Percentiles rank a stretch among this genome's conserved stretches.
Conservation (phyloP, 2,888 invertebrate species). For the Alloscopus bannaensis region DNA sequence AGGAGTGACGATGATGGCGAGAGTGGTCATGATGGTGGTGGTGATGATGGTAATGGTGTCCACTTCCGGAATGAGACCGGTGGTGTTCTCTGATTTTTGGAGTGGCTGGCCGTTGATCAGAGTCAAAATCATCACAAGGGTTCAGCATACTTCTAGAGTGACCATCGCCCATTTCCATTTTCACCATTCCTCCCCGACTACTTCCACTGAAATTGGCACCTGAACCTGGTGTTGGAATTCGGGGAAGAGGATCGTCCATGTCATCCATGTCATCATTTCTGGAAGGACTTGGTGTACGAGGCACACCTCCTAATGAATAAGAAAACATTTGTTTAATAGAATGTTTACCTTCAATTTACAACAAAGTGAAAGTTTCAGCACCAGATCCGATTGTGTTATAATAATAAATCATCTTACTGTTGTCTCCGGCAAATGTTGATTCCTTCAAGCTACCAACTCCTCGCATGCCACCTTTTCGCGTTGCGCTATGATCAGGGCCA, state of each 20-base stretch:
- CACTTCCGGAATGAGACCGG: conserved; percentile 39
- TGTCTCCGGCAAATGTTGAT: conserved; percentile 38
- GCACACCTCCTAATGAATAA: conserved; percentile 62
- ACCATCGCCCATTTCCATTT: conserved; percentile 55
- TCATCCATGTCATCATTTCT: conserved; percentile 67
- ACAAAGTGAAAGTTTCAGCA: no score
- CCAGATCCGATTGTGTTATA: no score
- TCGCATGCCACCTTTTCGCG: conserved; percentile 15
- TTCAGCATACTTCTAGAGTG: conserved; percentile 25
- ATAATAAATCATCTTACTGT: no score
- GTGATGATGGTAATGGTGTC: conserved; percentile 41
- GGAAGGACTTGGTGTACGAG: conserved; percentile 72
- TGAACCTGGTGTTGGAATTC: conserved; percentile 67
- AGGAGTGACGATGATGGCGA: conserved; percentile 8
- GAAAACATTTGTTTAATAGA: no score
- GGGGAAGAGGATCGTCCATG: conserved; percentile 62
- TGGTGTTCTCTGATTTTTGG: conserved; percentile 63
- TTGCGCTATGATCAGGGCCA: conserved; percentile 29
- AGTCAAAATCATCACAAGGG: conserved; percentile 53
- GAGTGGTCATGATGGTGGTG: conserved; percentile 42
- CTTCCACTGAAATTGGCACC: conserved; percentile 41
- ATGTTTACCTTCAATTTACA: no score
- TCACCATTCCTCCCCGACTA: conserved; percentile 31
- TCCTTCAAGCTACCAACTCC: conserved; percentile 37
- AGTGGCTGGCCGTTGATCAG: conserved; percentile 64